Evolutionary conservation across 2,797 vertebrate species (phyloP).

Genomic region (Thamnophis elegans): DNA sequence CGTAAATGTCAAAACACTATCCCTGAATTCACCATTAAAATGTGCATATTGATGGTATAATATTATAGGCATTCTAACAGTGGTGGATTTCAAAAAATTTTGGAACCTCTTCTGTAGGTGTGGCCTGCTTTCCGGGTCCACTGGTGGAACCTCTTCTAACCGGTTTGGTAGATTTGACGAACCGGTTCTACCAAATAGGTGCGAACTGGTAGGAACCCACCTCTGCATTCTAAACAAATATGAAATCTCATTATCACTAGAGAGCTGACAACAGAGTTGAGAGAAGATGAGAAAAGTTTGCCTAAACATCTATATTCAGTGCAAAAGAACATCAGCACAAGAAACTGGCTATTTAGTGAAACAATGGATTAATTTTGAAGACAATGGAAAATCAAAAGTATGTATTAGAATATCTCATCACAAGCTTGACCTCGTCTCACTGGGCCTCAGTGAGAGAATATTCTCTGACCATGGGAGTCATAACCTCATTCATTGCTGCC

Average conservation of each 20-base stretch:
- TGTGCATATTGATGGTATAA: not conserved
- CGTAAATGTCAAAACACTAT: not conserved
- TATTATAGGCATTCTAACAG: not conserved
- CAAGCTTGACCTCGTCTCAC: not conserved
- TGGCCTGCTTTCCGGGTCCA: too few species aligned
- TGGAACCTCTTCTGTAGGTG: too few species aligned
- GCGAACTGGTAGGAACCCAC: too few species aligned
- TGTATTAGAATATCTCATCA: not conserved
- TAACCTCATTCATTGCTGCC: not conserved
- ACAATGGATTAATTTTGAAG: not conserved
- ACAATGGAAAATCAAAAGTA: not conserved
- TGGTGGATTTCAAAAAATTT: too few species aligned
- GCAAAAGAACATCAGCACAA: not conserved
- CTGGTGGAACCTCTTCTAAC: too few species aligned
- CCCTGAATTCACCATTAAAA: not conserved
- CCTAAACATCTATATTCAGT: not conserved
- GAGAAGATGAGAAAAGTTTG: not conserved
- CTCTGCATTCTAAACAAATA: not conserved
- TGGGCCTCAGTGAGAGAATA: not conserved
- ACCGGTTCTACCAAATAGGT: too few species aligned
- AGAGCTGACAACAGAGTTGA: not conserved
- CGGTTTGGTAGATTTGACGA: too few species aligned
- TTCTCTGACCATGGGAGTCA: not conserved
- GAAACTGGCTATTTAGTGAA: not conserved
- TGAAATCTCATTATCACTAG: not conserved